A percentile compares a stretch with the other conserved stretches of the same genome.
These are phyloP conservation scores for Paratrypauchen microcephalus DNA, from an alignment of 2,797 vertebrate genomes.

Conservation along the genomic window DNA sequence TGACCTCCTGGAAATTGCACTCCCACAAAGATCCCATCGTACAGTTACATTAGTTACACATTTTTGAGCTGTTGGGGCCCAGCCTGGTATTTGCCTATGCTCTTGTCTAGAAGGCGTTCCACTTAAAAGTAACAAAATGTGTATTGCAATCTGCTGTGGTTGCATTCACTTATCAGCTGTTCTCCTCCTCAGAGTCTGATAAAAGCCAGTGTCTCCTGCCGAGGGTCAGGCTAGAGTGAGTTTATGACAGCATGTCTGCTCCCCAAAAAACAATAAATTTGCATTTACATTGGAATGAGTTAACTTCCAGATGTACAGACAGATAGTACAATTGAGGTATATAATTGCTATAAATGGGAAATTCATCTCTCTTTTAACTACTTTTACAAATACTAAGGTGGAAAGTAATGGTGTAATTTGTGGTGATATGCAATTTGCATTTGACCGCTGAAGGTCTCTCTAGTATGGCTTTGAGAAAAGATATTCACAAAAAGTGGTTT, in stretches of 20 bases:
- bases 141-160: conserved; percentile 24
- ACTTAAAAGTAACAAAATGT: conserved; percentile 21
- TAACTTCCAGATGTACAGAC: conserved; percentile 13
- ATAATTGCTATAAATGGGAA: conserved; percentile 12
- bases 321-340: conserved; percentile 12
- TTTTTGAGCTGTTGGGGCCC: conserved; percentile 12
- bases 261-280: conserved; percentile 35
- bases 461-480: conserved; percentile 17
- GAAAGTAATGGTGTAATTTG: conserved; percentile 7
- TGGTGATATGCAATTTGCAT: conserved; percentile 22
- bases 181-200: conserved; percentile 20
- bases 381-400: neutral
- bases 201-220: conserved; percentile 45
- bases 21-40: conserved; percentile 30
- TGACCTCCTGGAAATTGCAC: conserved; percentile 49
- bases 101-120: conserved; percentile 31
- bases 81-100: conserved; percentile 11
- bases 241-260: conserved; percentile 36
- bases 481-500: conserved; percentile 34
- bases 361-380: neutral
- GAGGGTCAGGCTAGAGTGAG: conserved; percentile 22
- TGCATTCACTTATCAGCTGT: conserved; percentile 35
- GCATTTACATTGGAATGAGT: conserved; percentile 31
- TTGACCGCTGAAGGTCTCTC: conserved; percentile 45
- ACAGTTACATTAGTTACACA: conserved; percentile 13